A percentile compares a stretch with the other conserved stretches of the same genome.
phyloP scores from a whole-genome alignment of 2,888 invertebrate genomes.

The Didymodactylos carnosus region DNA sequence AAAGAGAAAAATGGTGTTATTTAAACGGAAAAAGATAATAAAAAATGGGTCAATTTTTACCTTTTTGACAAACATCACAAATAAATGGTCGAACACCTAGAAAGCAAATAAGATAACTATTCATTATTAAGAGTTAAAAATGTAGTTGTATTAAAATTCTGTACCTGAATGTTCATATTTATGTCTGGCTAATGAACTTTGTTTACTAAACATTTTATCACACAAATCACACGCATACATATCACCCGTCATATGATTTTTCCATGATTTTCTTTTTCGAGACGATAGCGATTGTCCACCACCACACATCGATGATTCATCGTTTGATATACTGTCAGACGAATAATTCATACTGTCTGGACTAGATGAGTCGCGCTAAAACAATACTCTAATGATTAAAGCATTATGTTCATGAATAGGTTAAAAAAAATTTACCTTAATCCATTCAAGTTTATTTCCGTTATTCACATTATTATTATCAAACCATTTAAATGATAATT shows the following conservation, averaged over 20 bases:
- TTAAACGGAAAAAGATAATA: too few species aligned
- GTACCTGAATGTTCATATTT: slow-evolving; percentile 98
- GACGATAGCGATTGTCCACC: not conserved
- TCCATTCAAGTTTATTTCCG: not conserved
- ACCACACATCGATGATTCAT: not conserved
- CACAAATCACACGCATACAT: slow-evolving; percentile 67
- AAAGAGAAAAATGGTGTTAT: too few species aligned
- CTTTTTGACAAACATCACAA: slow-evolving; percentile 82
- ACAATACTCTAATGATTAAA: not conserved
- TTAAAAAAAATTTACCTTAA: not conserved
- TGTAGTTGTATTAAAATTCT: not conserved
- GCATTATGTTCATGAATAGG: not conserved
- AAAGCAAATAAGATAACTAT: too few species aligned
- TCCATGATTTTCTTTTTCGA: slow-evolving; percentile 10
- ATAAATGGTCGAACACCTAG: slow-evolving; percentile 93
- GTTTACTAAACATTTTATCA: slow-evolving; percentile 95
- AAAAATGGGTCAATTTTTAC: too few species aligned
- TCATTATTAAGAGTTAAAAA: too few species aligned
- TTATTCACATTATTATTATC: too few species aligned
- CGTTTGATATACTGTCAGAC: not conserved
- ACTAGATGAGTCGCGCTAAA: not conserved
- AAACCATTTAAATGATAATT: too few species aligned
- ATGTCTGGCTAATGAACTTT: slow-evolving; percentile 89
- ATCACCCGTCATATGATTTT: slow-evolving; percentile 8
- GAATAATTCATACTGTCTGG: not conserved